Evolutionary conservation across 2,113 vertebrate species (phyloP).

Genomic region (Castor canadensis): DNA sequence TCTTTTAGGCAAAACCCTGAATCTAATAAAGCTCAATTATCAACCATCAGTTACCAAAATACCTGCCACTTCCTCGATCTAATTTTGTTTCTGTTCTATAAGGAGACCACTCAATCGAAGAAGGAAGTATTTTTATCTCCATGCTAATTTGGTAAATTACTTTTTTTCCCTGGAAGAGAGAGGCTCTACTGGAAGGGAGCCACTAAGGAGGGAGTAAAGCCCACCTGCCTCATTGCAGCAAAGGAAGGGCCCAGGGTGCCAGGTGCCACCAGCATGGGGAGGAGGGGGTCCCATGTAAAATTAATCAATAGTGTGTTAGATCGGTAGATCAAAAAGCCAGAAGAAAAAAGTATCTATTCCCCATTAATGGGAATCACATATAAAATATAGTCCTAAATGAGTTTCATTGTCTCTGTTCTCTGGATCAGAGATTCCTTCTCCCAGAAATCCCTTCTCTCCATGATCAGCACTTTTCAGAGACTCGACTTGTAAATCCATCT

Average conservation of each 20-base stretch:
- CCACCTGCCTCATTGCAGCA: conserved; percentile 35
- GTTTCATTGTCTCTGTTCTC: not conserved
- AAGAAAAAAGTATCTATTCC: rapidly evolving
- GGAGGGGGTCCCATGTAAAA: not conserved
- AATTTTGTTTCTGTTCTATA: conserved; percentile 73
- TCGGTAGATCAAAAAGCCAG: not conserved
- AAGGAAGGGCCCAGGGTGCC: not conserved
- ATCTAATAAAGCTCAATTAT: conserved; percentile 32
- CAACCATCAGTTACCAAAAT: conserved; percentile 68
- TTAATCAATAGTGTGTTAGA: not conserved
- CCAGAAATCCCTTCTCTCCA: not conserved
- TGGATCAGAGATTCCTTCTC: not conserved
- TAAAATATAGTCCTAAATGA: not conserved
- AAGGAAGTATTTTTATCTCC: conserved; percentile 77
- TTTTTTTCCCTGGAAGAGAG: conserved; percentile 8
- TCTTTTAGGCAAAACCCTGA: conserved; percentile 25
- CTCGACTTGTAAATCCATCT: rapidly evolving
- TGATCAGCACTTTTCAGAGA: not conserved
- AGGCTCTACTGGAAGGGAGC: conserved; percentile 48
- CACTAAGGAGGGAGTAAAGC: conserved; percentile 54
- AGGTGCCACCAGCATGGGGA: not conserved
- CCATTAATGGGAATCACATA: not conserved
- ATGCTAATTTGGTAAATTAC: conserved; percentile 73
- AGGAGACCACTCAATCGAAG: conserved; percentile 70
- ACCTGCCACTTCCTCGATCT: conserved; percentile 78